Conservation (phyloP, 1,140 invertebrate genomes). For the Caenorhabditis remanei region DNA sequence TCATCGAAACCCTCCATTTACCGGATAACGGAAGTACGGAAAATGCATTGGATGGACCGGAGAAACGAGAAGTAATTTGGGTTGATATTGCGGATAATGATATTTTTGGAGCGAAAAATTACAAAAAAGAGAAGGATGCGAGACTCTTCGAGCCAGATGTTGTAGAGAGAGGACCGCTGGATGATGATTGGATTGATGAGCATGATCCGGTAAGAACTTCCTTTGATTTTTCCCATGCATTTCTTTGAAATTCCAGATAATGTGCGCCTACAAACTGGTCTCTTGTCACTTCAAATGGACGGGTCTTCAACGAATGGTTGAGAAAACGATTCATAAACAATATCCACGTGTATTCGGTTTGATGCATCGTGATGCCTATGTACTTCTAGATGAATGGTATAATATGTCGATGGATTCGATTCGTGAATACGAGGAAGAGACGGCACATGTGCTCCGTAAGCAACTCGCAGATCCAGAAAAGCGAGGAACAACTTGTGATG, state of each 20-base stretch:
- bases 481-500: conserved; percentile 52
- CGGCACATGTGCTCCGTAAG: conserved; percentile 86
- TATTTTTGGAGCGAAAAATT: conserved; percentile 76
- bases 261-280: conserved; percentile 98
- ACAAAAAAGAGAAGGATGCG: conserved; percentile 94
- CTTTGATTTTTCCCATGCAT: background rate
- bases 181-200: conserved; percentile 84
- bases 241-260: conserved; percentile 80
- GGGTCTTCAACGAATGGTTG: conserved; percentile 91
- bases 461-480: conserved; percentile 57
- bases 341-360: conserved; percentile 66
- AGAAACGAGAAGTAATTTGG: conserved; percentile 67
- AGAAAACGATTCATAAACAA: conserved; percentile 90
- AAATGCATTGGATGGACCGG: conserved; percentile 62
- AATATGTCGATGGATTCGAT: conserved; percentile 95
- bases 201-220: conserved; percentile 82
- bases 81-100: conserved; percentile 68
- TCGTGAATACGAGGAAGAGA: conserved; percentile 89
- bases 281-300: conserved; percentile 98
- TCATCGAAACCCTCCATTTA: conserved; percentile 94
- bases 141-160: conserved; percentile 90
- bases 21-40: conserved; percentile 81
- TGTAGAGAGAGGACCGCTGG: conserved; percentile 92
- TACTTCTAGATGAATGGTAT: conserved; percentile 94
- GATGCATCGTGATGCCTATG: conserved; percentile 87